Percentiles rank a stretch among this genome's conserved stretches.
Evolutionary conservation across 1,140 invertebrate genomes (phyloP).

Genomic region (Drosophila willistoni): DNA sequence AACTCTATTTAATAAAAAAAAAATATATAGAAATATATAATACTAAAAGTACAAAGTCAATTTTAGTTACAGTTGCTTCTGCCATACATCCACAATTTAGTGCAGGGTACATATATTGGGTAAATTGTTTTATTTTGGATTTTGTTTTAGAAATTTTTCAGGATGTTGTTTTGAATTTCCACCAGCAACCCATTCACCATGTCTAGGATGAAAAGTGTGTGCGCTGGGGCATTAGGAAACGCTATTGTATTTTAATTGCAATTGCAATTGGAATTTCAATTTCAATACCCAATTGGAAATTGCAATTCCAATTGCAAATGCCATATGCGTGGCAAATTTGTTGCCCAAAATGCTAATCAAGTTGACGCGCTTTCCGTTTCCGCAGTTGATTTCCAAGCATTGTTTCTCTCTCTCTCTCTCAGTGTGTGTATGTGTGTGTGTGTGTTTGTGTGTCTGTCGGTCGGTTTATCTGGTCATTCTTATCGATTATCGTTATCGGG

Average conservation of each 20-base stretch:
- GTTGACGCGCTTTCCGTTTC: slow-evolving; percentile 42
- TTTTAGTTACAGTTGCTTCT: no score
- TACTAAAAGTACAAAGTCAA: no score
- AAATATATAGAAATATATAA: no score
- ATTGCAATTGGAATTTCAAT: slow-evolving; percentile 42
- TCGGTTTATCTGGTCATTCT: not conserved
- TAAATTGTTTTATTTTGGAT: not conserved
- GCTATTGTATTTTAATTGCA: slow-evolving; percentile 54
- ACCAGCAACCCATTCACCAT: no score
- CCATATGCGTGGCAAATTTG: slow-evolving; percentile 11
- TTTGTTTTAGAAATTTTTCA: slow-evolving; percentile 3
- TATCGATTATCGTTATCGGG: not conserved
- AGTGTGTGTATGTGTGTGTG: not conserved
- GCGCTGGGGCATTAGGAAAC: slow-evolving; percentile 7
- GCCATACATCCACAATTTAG: no score
- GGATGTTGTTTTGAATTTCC: not conserved
- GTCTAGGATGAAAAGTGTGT: not conserved
- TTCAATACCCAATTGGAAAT: slow-evolving; percentile 44
- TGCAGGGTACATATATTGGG: no score
- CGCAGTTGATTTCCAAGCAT: slow-evolving; percentile 45
- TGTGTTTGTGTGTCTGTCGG: not conserved
- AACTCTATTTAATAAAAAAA: no score
- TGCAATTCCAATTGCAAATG: slow-evolving; percentile 49
- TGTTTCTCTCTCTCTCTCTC: not conserved
- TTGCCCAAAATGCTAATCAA: slow-evolving; percentile 53